These are phyloP conservation scores for Linurgus olivaceus DNA, from an alignment of 2,797 vertebrate species.

Conservation along the genomic window DNA sequence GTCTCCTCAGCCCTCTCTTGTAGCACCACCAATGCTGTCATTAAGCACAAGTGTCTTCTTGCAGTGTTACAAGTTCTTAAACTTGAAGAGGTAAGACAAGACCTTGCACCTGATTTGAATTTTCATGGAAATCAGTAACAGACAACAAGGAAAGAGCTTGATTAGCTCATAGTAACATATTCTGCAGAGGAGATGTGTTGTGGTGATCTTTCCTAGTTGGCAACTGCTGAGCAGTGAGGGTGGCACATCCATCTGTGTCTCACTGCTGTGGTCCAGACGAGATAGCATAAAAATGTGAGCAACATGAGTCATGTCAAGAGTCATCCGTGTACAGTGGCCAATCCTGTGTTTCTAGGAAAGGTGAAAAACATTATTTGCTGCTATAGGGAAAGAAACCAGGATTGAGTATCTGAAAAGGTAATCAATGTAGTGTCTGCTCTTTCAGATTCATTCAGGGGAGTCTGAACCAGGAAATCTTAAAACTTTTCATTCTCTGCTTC, in stretches of 20 bases:
- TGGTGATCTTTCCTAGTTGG: background rate
- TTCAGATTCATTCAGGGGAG: background rate
- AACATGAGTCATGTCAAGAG: background rate
- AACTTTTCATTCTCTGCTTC: background rate
- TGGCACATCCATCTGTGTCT: accelerated
- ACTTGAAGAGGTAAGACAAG: background rate
- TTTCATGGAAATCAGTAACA: background rate
- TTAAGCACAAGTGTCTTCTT: background rate
- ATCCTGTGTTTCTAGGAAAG: background rate
- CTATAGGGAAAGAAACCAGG: background rate
- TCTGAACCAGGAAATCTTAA: background rate
- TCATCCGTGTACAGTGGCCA: background rate
- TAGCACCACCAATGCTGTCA: background rate
- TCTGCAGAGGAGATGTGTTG: background rate
- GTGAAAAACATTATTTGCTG: background rate
- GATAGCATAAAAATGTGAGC: background rate
- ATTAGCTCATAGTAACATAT: background rate
- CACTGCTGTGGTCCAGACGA: background rate
- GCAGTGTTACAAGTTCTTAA: background rate
- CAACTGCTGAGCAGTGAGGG: background rate
- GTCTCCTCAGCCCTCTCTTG: background rate
- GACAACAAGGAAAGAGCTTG: background rate
- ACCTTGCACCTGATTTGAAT: background rate
- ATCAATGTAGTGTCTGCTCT: background rate
- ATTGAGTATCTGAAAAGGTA: accelerated